These are phyloP conservation scores for Kradibia gibbosae DNA, from an alignment of 1,140 invertebrate genomes.

Conservation along the genomic window DNA sequence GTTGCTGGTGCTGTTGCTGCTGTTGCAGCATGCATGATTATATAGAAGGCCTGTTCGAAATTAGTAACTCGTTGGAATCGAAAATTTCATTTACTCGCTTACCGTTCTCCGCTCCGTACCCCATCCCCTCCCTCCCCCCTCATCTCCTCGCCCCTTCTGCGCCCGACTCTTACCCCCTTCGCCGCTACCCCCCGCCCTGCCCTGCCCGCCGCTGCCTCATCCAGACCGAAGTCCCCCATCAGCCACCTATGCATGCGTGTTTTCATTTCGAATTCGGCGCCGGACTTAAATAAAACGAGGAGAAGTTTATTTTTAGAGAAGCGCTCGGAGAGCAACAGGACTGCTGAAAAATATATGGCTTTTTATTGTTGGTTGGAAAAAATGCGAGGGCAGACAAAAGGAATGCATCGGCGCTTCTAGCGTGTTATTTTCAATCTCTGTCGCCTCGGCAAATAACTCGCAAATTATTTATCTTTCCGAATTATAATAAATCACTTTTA, in stretches of 20 bases:
- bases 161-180: too few relatives aligned
- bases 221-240: too few relatives aligned
- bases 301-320: constrained; percentile 18
- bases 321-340: not conserved
- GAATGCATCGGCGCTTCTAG: not conserved
- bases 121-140: not conserved
- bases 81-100: constrained; percentile 41
- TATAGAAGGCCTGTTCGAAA: constrained; percentile 59
- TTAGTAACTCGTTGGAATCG: constrained; percentile 59
- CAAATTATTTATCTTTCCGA: constrained; percentile 9
- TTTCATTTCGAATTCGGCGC: constrained; percentile 18
- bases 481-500: constrained; percentile 22
- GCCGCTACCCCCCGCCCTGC: not conserved
- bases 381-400: constrained; percentile 6
- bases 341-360: constrained; percentile 32
- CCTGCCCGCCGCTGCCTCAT: not conserved
- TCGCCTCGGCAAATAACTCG: not conserved
- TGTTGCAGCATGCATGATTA: not conserved
- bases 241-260: not conserved
- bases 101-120: not conserved
- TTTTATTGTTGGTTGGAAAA: constrained; percentile 10
- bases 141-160: too few relatives aligned
- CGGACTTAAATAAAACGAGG: constrained; percentile 25
- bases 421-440: constrained; percentile 22
- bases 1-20: not conserved